Evolutionary conservation across 2,888 invertebrate species (phyloP), one percentile per base, ranked within the genome.

Genomic region (Tiphia femorata): DNA sequence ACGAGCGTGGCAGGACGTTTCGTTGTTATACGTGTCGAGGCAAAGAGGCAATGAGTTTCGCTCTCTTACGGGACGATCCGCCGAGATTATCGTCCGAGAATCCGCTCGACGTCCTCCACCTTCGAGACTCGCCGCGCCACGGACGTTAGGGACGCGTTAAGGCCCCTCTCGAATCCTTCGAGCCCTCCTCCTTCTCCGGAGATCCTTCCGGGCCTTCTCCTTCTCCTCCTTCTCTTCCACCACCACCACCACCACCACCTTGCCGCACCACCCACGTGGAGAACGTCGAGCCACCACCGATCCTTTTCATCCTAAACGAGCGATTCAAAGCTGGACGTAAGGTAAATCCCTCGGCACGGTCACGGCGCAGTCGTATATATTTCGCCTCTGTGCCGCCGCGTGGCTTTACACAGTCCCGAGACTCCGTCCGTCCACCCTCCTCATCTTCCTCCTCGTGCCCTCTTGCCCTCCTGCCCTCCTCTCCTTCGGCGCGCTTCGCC

Each of bases 281-380:
- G 46, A 53, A 61, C 62, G 63, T 61, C 60, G 63, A 72, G 71
- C 72, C 76, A n/a, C n/a, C n/a, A 72, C 70, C 70, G 72, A 79
- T 75, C 79, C 77, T 77, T 79, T 79, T 79, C 77, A 77, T 76
- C 76, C 76, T 74, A 78, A 79, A 79, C 78, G 78, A 79, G 78
- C 77, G 76, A 76, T 79, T 79, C 79, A 78, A 76, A 72, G 72
- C 73, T 57, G 70, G 75, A 67, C 64, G 64, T 67, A 68, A 77
- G 76, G 74, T 76, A 75, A 79, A 79, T 78, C 76, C 75, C 73
- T 67, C 67, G 64, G 71, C 72, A 66, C 66, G 74, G 77, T 78
- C 77, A 75, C 73, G 76, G 66, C 64, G 70, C 61, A 65, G 70
- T 73, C 77, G 69, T 76, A 76, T 77, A 74, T 73, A 72, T 76